Evolutionary conservation across 2,113 vertebrate species (phyloP).

Genomic region (Alectura lathami): DNA sequence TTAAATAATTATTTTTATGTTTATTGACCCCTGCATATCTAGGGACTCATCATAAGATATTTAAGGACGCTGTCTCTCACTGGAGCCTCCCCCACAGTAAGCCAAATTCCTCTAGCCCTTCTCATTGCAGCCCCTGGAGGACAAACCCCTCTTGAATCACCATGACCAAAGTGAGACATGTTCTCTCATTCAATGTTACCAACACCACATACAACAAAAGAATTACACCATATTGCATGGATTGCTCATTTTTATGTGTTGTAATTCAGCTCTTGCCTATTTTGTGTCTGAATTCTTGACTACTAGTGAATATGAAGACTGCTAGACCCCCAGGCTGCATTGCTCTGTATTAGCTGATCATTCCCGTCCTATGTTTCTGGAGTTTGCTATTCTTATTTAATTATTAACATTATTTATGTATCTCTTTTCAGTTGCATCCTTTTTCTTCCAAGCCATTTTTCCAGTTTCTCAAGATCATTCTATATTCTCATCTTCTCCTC

Average conservation of each 20-base stretch:
- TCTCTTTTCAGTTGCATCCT: neutral
- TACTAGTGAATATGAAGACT: neutral
- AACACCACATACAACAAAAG: conserved; percentile 2
- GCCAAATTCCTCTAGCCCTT: neutral
- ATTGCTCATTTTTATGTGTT: neutral
- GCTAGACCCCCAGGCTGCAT: neutral
- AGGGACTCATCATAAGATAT: neutral
- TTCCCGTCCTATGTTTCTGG: neutral
- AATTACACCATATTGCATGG: conserved; percentile 8
- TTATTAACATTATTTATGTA: neutral
- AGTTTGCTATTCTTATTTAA: neutral
- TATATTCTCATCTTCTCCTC: conserved; percentile 16
- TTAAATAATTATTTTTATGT: neutral
- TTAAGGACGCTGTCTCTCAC: neutral
- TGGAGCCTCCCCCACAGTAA: neutral
- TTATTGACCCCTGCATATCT: neutral
- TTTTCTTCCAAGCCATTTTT: conserved; percentile 5
- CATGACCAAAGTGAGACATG: neutral
- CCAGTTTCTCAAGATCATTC: neutral
- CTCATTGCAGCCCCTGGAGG: neutral
- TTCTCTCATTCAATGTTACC: neutral
- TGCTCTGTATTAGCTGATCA: neutral
- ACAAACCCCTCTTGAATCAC: neutral
- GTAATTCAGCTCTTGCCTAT: conserved; percentile 11
- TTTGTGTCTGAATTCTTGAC: neutral